These are phyloP conservation scores for Whitmania pigra DNA, from an alignment of 1,140 invertebrate genomes.

Conservation along the genomic window DNA sequence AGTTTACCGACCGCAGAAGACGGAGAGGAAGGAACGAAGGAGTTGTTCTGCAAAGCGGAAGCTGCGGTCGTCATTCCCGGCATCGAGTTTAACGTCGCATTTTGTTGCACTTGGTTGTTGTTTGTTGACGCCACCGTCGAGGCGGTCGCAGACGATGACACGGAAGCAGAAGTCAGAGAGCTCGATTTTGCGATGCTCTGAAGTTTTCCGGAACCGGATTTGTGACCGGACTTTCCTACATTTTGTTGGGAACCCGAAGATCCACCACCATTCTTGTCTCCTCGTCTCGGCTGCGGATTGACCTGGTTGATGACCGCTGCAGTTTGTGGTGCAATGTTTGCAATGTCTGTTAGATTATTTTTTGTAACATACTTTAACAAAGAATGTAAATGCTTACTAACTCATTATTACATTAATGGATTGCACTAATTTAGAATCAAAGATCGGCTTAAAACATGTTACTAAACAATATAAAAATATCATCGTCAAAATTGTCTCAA, in stretches of 20 bases:
- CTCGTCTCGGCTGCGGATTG: background rate
- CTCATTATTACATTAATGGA: too few species aligned
- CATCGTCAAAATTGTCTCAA: too few species aligned
- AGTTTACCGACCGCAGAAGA: too few species aligned
- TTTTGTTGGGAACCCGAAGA: background rate
- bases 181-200: constrained; percentile 8
- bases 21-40: too few species aligned
- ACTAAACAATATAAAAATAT: too few species aligned
- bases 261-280: background rate
- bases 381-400: too few species aligned
- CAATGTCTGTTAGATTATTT: constrained; percentile 9
- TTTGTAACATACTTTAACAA: too few species aligned
- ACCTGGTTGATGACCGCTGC: constrained; percentile 1
- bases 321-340: constrained; percentile 18
- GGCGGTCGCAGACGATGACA: background rate
- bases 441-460: too few species aligned
- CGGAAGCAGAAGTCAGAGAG: background rate
- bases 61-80: too few species aligned
- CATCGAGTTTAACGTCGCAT: too few species aligned
- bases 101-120: background rate
- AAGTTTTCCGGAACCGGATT: background rate
- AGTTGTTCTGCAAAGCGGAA: too few species aligned
- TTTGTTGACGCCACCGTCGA: background rate
- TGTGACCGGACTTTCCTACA: background rate
- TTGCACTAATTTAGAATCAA: too few species aligned